These are phyloP conservation scores for Cossypha heuglini DNA, from an alignment of 2,797 vertebrate genomes.

Conservation along the genomic window DNA sequence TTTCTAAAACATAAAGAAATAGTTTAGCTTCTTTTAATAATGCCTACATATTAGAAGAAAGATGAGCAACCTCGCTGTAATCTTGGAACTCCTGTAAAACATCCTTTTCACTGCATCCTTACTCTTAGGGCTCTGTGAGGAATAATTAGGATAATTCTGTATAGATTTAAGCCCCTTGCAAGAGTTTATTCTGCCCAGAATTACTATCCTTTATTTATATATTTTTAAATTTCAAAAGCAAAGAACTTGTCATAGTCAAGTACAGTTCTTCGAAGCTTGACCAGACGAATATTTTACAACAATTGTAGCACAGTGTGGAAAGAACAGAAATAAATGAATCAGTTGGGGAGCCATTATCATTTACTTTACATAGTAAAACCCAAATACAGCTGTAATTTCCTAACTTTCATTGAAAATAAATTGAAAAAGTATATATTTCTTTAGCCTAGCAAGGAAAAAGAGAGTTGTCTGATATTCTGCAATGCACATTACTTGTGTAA, in stretches of 20 bases:
- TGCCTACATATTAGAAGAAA: not conserved
- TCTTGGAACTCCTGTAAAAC: not conserved
- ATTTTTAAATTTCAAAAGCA: conserved; percentile 12
- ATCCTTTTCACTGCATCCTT: not conserved
- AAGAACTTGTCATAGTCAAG: conserved; percentile 19
- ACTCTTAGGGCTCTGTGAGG: not conserved
- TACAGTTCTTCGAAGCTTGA: conserved; percentile 44
- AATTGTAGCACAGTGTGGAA: conserved; percentile 23
- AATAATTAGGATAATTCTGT: not conserved
- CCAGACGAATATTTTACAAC: conserved; percentile 57
- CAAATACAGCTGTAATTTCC: conserved; percentile 70
- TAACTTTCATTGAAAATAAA: conserved; percentile 67
- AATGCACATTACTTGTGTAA: conserved; percentile 30
- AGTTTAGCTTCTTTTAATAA: not conserved
- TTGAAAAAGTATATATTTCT: conserved; percentile 71
- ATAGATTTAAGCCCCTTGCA: not conserved
- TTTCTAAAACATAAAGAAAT: not conserved
- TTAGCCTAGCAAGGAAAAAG: conserved; percentile 47
- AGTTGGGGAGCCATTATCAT: conserved; percentile 61
- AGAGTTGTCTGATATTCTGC: conserved; percentile 34
- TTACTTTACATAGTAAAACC: conserved; percentile 69
- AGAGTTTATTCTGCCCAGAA: not conserved
- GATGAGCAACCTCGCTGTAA: not conserved
- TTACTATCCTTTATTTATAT: not conserved
- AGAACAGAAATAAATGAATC: conserved; percentile 71